Base-by-base conservation (phyloP, 2,888 invertebrate genomes). In the Dolichomitus sp. region DNA sequence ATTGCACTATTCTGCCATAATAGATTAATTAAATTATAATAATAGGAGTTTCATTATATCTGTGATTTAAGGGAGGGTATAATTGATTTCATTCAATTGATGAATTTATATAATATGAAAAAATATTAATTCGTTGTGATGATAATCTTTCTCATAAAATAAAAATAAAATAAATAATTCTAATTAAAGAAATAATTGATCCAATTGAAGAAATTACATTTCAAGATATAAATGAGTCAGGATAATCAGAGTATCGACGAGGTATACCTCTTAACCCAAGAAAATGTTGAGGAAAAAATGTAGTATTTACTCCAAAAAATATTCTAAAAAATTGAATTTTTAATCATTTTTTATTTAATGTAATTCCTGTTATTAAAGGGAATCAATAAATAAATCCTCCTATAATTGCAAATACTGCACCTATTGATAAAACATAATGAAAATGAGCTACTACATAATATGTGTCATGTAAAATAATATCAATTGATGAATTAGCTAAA, bases 371-470 rank as follows among this genome's bases (percentile, higher is more conserved):
- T 91, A 97, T 95, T 94, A 96, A 89, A 0, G 97, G 96, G 50
- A 95, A 97, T 95, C 97, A 97, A 86, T 96, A 95, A 91, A 96
- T 94, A 93, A 97, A 95, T 87, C 97, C 96, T 48, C 95, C 96
- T 94, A 97, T 95, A 95, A 97, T 96, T 54, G 96, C 96, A 95
- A 97, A 97, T 89, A 97, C 96, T 3, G 97, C 97, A 86, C 97
- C 97, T 94, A 97, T 97, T 3, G 96, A 97, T 90, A 97, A 88
- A 0, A 97, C 97, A 95, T 97, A 97, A 92, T 97, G 97, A 89
- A 97, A 97, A 93, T 97, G 97, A 4, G 96, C 97, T 45, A 97
- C 97, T 69, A 97, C 97, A 95, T 97, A 97, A 92, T 97, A 97
- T n/a, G 97, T 97, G 91, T 97, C 97, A 94, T 97, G 97, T 12